Conservation (phyloP, 2,113 vertebrate species). For the Lamprotornis superbus region DNA sequence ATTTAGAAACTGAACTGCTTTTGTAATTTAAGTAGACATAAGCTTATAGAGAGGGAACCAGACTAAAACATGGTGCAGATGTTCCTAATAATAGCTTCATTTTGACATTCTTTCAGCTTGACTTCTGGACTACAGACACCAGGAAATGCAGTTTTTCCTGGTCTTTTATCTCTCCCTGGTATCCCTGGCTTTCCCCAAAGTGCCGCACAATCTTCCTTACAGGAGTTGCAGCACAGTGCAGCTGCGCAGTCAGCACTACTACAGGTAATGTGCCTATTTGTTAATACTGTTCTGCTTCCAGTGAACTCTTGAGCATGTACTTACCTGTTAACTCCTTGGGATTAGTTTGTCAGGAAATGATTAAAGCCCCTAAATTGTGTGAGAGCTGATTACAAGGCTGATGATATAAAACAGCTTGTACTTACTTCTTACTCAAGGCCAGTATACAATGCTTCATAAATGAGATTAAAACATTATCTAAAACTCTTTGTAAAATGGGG, state of each 20-base stretch:
- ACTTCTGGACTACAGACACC: conserved; percentile 85
- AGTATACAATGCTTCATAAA: background rate
- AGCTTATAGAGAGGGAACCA: background rate
- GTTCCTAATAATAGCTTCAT: background rate
- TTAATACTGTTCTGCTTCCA: background rate
- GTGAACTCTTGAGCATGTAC: background rate
- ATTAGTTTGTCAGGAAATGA: background rate
- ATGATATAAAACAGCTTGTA: background rate
- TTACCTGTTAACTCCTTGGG: background rate
- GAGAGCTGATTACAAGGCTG: background rate
- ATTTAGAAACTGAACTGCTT: background rate
- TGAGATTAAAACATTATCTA: background rate
- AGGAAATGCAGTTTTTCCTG: conserved; percentile 86
- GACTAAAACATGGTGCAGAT: background rate
- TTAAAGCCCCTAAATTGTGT: background rate
- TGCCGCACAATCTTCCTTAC: conserved; percentile 80
- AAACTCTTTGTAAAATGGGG: background rate
- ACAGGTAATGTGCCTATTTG: conserved; percentile 76
- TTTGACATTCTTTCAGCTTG: conserved; percentile 73
- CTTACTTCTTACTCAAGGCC: background rate
- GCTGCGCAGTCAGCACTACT: conserved; percentile 87
- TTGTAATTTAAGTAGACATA: background rate
- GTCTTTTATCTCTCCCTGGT: conserved; percentile 89
- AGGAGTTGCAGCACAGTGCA: conserved; percentile 87
- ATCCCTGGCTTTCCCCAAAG: conserved; percentile 90